Conservation (phyloP, 2,797 vertebrate genomes). For the Hippopotamyrus pictus region DNA sequence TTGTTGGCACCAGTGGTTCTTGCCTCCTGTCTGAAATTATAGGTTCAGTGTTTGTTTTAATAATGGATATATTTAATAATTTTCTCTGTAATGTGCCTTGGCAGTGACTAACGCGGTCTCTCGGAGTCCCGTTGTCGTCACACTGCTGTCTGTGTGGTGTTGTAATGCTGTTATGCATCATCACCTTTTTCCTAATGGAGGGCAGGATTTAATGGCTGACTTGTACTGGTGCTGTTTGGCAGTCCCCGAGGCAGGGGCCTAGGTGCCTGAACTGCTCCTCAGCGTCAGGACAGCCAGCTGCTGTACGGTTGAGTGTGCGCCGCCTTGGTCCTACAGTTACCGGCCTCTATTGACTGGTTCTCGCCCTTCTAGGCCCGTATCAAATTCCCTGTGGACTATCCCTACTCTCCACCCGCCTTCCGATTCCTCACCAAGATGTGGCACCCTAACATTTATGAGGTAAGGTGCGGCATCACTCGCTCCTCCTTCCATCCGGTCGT, state of each 20-base stretch:
- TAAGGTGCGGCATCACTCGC: conserved; percentile 33
- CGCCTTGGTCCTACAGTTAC: no score
- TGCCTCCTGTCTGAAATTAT: neutral
- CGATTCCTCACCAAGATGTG: conserved; percentile 93
- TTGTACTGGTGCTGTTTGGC: neutral
- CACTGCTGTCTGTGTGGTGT: neutral
- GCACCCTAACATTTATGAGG: conserved; percentile 94
- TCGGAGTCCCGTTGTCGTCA: neutral
- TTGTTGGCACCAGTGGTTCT: neutral
- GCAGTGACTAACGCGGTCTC: neutral
- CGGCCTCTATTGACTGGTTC: neutral
- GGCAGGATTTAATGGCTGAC: neutral
- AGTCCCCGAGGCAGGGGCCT: neutral
- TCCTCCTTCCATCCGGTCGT: no score
- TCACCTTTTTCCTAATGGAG: neutral
- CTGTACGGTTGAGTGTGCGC: neutral
- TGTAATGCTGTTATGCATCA: neutral
- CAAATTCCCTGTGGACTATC: conserved; percentile 86
- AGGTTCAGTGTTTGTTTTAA: neutral
- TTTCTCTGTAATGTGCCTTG: neutral
- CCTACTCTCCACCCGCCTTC: conserved; percentile 84
- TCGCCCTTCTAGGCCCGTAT: conserved; percentile 69
- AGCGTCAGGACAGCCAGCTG: neutral
- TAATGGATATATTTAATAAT: neutral
- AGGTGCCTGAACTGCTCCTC: neutral